Conservation (phyloP, 2,888 invertebrate species). For the Chalcis sispes region DNA sequence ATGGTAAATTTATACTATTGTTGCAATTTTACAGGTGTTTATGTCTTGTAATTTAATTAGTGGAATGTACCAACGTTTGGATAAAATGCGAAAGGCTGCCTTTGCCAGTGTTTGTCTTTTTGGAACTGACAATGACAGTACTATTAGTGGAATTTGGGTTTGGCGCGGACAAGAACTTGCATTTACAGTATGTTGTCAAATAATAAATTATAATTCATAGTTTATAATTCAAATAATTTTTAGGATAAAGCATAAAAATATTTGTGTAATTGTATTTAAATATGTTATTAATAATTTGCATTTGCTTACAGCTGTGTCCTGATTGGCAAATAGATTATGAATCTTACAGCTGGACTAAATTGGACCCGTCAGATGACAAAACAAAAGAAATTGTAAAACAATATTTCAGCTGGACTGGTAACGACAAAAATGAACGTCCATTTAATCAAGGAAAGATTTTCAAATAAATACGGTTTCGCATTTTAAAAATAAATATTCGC, state of each 20-base stretch:
- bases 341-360: constrained; percentile 95
- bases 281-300: constrained; percentile 6
- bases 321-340: constrained; percentile 99
- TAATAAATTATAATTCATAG: not conserved
- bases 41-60: constrained; percentile 99
- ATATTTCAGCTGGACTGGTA: constrained; percentile 94
- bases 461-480: constrained; percentile 84
- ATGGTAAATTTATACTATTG: not conserved
- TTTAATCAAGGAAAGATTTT: constrained; percentile 99
- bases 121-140: constrained; percentile 93
- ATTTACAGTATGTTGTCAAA: constrained; percentile 81
- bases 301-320: constrained; percentile 81
- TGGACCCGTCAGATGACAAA: constrained; percentile 87
- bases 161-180: constrained; percentile 98
- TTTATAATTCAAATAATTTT: not conserved
- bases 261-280: not conserved
- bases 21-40: constrained; percentile 80
- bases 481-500: constrained; percentile 68
- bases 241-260: not conserved
- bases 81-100: constrained; percentile 97
- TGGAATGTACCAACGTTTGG: constrained; percentile 98
- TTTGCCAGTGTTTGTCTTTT: constrained; percentile 96
- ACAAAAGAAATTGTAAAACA: constrained; percentile 92
- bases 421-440: constrained; percentile 90
- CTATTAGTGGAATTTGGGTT: constrained; percentile 98